Base-by-base conservation (phyloP, 2,797 vertebrate genomes). In the Artibeus jamaicensis region DNA sequence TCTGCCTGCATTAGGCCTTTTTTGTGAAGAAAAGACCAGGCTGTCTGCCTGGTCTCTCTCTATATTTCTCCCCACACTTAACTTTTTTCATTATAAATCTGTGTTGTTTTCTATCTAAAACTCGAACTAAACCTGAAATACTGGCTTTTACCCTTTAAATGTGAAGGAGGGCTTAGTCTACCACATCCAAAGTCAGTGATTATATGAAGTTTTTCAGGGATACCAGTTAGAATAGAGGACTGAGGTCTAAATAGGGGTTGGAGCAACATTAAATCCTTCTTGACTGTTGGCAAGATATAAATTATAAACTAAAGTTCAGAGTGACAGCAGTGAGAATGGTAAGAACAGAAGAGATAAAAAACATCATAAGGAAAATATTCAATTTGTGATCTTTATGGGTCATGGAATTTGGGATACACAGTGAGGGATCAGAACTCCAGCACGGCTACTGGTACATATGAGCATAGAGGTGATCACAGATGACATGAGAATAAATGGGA, bases 1-100 rank as follows among this genome's bases (percentile, higher is more conserved):
- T 24, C 19, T 1, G 0, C 34, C 8, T 86, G 68, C 55, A 81
- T 68, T 68, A 0, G 37, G 79, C n/a, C 21, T 78, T 88, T 78
- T 91, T 79, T 57, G 32, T 79, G 57, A 97, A 78, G 91, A 11
- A 71, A 10, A 96, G 48, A 94, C 1, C 18, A 55, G 29, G 85
- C 55, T 62, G 32, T 55, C 19, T 1, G 94, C 92, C 59, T 79
- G 78, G 0, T 9, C 84, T 57, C 50, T 57, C 26, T 8, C 4
- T 12, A 39, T 12, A 18, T 22, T 93, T 62, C 11, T 29, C 26
- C 68, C n/a, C 24, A 46, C 68, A 37, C 55, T 65, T 70, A 83
- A 83, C 37, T 42, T 62, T 46, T 73, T 26, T 90, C 44, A 37
- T 87, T 55, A 77, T 37, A 57, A 78, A 78, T 55, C 4, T n/a